Evolutionary conservation across 1,140 invertebrate genomes (phyloP).

Genomic region (Stegodyphus mimosarum): DNA sequence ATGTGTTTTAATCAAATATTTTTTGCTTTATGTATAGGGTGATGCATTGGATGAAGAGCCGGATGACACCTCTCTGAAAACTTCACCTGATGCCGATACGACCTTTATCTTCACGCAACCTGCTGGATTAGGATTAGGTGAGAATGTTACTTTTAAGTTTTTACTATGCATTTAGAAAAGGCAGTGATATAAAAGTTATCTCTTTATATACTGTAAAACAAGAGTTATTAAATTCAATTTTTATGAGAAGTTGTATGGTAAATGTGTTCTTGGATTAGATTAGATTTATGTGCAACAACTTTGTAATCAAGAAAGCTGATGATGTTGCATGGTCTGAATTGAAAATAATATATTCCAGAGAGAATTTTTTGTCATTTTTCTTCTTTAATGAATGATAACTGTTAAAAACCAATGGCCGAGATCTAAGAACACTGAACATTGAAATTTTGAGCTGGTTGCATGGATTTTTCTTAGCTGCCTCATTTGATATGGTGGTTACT

Average conservation of each 20-base stretch:
- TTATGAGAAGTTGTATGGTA: not conserved
- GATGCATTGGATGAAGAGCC: slow-evolving; percentile 70
- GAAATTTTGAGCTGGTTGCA: too few relatives aligned
- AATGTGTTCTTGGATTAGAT: not conserved
- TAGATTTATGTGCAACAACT: not conserved
- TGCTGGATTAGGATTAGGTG: slow-evolving; percentile 72
- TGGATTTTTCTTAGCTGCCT: too few relatives aligned
- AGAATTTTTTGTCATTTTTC: too few relatives aligned
- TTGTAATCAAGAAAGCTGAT: too few relatives aligned
- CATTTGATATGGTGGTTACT: too few relatives aligned
- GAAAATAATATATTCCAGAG: too few relatives aligned
- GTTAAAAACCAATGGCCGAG: too few relatives aligned
- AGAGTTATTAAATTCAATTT: not conserved
- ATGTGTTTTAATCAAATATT: not conserved
- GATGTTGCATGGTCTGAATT: too few relatives aligned
- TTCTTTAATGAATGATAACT: too few relatives aligned
- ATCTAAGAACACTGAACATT: too few relatives aligned
- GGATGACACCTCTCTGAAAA: slow-evolving; percentile 76
- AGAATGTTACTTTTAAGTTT: not conserved
- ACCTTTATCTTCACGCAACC: slow-evolving; percentile 93
- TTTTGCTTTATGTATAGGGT: slow-evolving; percentile 10
- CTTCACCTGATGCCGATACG: slow-evolving; percentile 93
- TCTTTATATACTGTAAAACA: not conserved
- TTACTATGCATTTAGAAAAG: not conserved
- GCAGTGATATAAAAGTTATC: not conserved